Conservation (phyloP, 2,888 invertebrate genomes). For the Aphrophora alni region DNA sequence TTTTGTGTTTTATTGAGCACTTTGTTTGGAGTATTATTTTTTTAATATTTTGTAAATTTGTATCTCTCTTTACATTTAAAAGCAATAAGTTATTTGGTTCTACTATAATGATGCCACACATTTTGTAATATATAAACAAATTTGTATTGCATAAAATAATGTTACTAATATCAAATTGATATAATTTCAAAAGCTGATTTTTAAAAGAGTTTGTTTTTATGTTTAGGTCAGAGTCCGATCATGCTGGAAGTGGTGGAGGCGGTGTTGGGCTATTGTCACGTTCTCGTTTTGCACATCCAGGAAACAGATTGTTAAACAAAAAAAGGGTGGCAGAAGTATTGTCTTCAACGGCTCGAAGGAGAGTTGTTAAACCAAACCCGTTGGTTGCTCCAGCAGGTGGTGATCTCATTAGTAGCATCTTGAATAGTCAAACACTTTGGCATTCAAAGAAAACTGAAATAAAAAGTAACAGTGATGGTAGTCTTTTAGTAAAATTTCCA, state of each 20-base stretch:
- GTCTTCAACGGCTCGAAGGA: not conserved
- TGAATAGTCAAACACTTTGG: constrained; percentile 73
- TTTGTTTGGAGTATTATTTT: too few relatives aligned
- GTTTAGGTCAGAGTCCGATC: constrained; percentile 44
- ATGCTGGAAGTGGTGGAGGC: constrained; percentile 45
- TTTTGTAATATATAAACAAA: too few relatives aligned
- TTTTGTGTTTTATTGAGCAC: too few relatives aligned
- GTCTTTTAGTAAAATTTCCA: constrained; percentile 59
- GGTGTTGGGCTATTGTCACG: constrained; percentile 45
- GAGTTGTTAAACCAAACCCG: constrained; percentile 10
- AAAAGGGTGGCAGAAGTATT: constrained; percentile 58
- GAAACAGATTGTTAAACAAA: constrained; percentile 54
- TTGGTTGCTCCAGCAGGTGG: constrained; percentile 43
- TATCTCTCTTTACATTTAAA: too few relatives aligned
- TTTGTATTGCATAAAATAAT: too few relatives aligned
- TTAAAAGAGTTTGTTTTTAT: constrained; percentile 16
- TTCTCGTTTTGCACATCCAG: constrained; percentile 15
- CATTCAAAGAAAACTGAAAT: constrained; percentile 69
- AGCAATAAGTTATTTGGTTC: too few relatives aligned
- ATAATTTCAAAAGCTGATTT: too few relatives aligned
- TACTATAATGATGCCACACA: too few relatives aligned
- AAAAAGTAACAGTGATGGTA: constrained; percentile 68
- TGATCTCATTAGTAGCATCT: constrained; percentile 72
- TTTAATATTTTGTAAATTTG: too few relatives aligned
- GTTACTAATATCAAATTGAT: too few relatives aligned